Conservation (phyloP, 2,113 vertebrate genomes). For the Fukomys damarensis region DNA sequence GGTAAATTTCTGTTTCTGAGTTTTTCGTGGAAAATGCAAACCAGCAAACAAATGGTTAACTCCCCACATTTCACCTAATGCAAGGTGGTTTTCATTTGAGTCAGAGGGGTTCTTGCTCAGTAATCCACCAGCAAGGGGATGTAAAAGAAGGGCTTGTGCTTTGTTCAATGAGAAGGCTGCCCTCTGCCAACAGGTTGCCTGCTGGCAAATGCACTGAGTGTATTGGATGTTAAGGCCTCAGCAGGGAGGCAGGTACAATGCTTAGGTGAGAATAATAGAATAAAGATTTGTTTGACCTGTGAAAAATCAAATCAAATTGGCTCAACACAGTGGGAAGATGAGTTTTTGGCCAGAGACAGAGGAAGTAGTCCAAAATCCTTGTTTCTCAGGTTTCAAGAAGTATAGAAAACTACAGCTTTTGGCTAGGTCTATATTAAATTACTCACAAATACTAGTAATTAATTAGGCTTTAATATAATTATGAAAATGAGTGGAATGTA, state of each 20-base stretch:
- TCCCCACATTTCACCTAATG: conserved; percentile 81
- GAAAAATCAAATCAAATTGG: conserved; percentile 61
- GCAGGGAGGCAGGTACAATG: background rate
- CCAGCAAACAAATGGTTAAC: conserved; percentile 89
- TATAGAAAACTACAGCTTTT: background rate
- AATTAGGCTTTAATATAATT: background rate
- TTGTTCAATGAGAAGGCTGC: conserved; percentile 76
- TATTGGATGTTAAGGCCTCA: background rate
- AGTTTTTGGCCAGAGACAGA: background rate
- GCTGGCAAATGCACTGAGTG: background rate
- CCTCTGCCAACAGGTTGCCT: background rate
- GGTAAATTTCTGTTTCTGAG: conserved; percentile 85
- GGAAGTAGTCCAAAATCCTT: background rate
- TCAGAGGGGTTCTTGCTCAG: conserved; percentile 83
- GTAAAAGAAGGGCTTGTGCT: conserved; percentile 80
- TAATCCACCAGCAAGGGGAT: conserved; percentile 76
- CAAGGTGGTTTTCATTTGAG: conserved; percentile 84
- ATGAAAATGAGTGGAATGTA: background rate
- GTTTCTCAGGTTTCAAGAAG: background rate
- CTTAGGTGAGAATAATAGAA: conserved; percentile 4
- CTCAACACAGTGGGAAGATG: background rate
- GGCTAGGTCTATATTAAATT: background rate
- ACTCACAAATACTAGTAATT: background rate
- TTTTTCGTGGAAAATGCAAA: conserved; percentile 86
- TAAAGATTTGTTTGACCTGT: conserved; percentile 1